Percentiles rank a stretch among this genome's conserved stretches.
phyloP scores from a whole-genome alignment of 2,797 vertebrate genomes.

The Aulostomus chinensis region DNA sequence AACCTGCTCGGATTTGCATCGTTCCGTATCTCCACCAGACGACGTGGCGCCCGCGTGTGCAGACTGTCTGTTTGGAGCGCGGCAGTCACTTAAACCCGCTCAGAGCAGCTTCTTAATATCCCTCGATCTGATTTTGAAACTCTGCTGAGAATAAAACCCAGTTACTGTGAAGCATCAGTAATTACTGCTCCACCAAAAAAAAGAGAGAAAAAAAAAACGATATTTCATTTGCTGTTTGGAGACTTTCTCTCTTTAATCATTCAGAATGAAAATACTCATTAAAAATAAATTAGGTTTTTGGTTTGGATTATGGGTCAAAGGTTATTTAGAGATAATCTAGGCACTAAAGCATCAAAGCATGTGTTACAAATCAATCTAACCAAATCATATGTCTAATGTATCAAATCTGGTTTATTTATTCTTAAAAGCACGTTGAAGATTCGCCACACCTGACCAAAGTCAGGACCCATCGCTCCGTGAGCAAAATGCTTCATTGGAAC shows the following conservation, averaged over 20 bases:
- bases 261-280: slow-evolving; percentile 43
- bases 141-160: slow-evolving; percentile 57
- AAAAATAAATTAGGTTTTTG: slow-evolving; percentile 40
- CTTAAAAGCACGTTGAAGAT: too few relatives aligned
- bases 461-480: too few relatives aligned
- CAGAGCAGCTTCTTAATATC: slow-evolving; percentile 45
- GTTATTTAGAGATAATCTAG: slow-evolving; percentile 19
- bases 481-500: too few relatives aligned
- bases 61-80: slow-evolving; percentile 35
- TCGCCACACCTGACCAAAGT: too few relatives aligned
- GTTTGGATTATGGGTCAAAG: slow-evolving; percentile 50
- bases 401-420: too few relatives aligned
- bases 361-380: too few relatives aligned
- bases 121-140: slow-evolving; percentile 56
- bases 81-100: slow-evolving; percentile 47
- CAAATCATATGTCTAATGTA: too few relatives aligned
- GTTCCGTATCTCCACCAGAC: slow-evolving; percentile 7
- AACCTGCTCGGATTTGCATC: slow-evolving; percentile 10
- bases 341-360: too few relatives aligned
- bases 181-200: slow-evolving; percentile 50
- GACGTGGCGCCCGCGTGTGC: too few relatives aligned
- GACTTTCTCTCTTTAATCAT: slow-evolving; percentile 46
- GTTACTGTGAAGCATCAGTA: slow-evolving; percentile 48
- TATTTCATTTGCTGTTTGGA: slow-evolving; percentile 68
- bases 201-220: too few relatives aligned